Evolutionary conservation across 2,797 vertebrate species (phyloP), one percentile per base, ranked within the genome.

Genomic region (Rhyacichthys aspro): DNA sequence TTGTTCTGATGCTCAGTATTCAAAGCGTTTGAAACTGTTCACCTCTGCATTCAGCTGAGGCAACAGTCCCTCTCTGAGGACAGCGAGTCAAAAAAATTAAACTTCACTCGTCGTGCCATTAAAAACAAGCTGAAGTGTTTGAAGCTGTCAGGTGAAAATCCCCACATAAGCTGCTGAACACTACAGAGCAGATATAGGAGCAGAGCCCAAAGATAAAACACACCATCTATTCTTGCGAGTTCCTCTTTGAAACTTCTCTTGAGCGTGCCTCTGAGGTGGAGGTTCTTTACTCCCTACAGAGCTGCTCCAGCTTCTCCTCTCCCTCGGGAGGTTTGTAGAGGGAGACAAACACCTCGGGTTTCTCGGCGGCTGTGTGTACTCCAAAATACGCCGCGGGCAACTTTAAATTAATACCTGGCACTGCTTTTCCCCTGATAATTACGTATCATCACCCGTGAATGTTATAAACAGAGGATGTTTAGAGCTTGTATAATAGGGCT

Each of bases 311-410:
- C 84, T 86, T 70, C 70, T 37, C 50, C 23, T 70, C 64, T 86
- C 84, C 90, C 91, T 73, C 70, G 84, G 63, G 87, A 88, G 82
- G 82, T 89, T 84, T 80, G 70, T 71, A 76, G 76, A 78, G 81
- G 23, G 81, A 91, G 86, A 90, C 86, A 89, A 90, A 90, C 86
- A 90, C 88, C 86, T 87, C 77, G 74, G 82, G 71, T 84, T 90
- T 86, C 88, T 89, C 82, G 36, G 76, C 75, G 80, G 78, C 79
- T 88, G 85, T 86, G 83, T 90, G 86, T 84, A 88, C 82, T 84
- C 78, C 75, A 82, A 76, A 90, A 87, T 75, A 74, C 52, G 76
- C 77, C 79, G 67, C 53, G 43, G 87, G 86, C 83, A 85, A 85
- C 63, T 82, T 75, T 72, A 85, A 89, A 88, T 87, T 78, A 87